Percentiles rank a stretch among this genome's conserved stretches.
Conservation (phyloP, 2,888 invertebrate species). For the Seira ritae region DNA sequence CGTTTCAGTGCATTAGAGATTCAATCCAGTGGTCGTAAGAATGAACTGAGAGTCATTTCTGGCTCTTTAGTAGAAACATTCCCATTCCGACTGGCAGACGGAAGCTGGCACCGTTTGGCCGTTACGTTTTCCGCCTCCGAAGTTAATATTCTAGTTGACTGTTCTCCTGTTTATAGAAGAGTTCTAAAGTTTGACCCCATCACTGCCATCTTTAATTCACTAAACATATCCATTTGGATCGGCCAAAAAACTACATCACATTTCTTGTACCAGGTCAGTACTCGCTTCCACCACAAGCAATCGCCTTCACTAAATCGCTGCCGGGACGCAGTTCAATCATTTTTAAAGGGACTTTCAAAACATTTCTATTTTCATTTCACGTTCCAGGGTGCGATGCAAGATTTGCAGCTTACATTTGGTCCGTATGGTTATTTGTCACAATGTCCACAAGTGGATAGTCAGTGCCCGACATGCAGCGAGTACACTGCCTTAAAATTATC, state of each 20-base stretch:
- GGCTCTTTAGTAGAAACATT: constrained; percentile 87
- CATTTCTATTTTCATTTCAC: neutral
- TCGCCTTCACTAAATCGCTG: no score
- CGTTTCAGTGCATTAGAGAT: constrained; percentile 88
- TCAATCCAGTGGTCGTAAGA: constrained; percentile 91
- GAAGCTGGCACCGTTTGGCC: constrained; percentile 90
- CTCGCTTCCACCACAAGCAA: neutral
- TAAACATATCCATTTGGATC: constrained; percentile 83
- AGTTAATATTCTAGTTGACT: constrained; percentile 90
- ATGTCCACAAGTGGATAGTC: constrained; percentile 90
- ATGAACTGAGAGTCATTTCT: constrained; percentile 91
- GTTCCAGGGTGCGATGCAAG: constrained; percentile 89
- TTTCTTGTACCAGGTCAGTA: constrained; percentile 89
- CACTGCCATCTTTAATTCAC: constrained; percentile 73
- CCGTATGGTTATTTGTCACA: constrained; percentile 90
- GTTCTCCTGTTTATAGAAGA: constrained; percentile 84
- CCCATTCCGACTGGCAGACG: constrained; percentile 90
- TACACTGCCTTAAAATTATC: constrained; percentile 89
- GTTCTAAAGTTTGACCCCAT: constrained; percentile 73
- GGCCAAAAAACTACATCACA: constrained; percentile 91
- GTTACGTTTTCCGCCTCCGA: constrained; percentile 87
- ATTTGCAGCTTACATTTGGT: constrained; percentile 89
- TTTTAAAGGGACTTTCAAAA: no score
- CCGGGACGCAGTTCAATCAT: no score
- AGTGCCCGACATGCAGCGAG: constrained; percentile 94